Percentiles rank a stretch among this genome's conserved stretches.
Evolutionary conservation across 2,888 invertebrate species (phyloP).

Genomic region (Caprella mutica): DNA sequence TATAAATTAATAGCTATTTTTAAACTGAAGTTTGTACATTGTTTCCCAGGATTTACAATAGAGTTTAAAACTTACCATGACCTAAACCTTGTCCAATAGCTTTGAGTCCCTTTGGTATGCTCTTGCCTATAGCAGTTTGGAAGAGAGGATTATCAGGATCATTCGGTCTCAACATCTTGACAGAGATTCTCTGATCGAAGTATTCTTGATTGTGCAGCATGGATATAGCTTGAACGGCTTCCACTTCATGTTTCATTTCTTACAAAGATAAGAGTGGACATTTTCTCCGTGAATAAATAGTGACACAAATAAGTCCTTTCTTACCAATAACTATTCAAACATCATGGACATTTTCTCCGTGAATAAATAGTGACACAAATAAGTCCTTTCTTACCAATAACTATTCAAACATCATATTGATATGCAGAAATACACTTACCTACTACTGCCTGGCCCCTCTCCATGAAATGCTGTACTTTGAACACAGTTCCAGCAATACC

Average conservation of each 20-base stretch:
- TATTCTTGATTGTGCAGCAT: slow-evolving; percentile 81
- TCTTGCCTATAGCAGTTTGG: background rate
- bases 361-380: no score
- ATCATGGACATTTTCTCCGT: no score
- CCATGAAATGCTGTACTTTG: slow-evolving; percentile 88
- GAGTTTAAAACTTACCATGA: no score
- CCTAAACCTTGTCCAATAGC: slow-evolving; percentile 1
- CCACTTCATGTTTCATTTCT: slow-evolving; percentile 79
- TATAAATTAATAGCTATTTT: no score
- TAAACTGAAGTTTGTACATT: no score
- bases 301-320: no score
- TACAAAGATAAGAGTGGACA: background rate
- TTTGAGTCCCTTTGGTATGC: background rate
- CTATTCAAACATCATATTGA: no score
- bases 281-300: no score
- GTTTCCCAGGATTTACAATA: no score
- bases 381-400: no score
- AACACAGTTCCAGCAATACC: slow-evolving; percentile 87
- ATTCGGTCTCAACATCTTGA: slow-evolving; percentile 56
- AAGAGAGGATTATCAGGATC: slow-evolving; percentile 1
- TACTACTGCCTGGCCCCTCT: slow-evolving; percentile 87
- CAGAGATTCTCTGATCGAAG: slow-evolving; percentile 83
- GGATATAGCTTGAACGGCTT: slow-evolving; percentile 90
- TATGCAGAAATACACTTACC: background rate
- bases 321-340: no score